Base-by-base conservation (phyloP, 2,888 invertebrate genomes). In the Thereva nobilitata region DNA sequence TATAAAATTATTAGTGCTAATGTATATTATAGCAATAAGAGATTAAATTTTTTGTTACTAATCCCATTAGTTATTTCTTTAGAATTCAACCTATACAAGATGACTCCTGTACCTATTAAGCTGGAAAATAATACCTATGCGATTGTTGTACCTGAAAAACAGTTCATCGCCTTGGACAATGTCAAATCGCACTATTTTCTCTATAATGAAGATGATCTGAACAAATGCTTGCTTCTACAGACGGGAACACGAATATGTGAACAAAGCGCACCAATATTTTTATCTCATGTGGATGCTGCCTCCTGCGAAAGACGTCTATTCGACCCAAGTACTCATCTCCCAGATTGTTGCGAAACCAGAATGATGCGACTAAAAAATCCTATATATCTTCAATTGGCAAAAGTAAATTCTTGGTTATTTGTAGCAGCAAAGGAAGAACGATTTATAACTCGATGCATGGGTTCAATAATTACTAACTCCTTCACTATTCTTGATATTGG, bases 81-180 rank as follows among this genome's bases (percentile, higher is more conserved):
- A 10, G 41, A 54, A 10, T 54, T 40, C 12, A 54, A 38, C 10
- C n/a, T 41, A 6, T 54, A 54, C 41, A 54, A 54, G 41, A 54
- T 54, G 40, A 54, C 54, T 40, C 38, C 40, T 5, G 10, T 54
- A 12, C 54, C 54, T n/a, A 54, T 4, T 12, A 6, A 40, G 8
- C n/a, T 10, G 2, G 10, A 54, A 3, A 54, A 38, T 5, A 54
- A 40, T 7, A 40, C 7, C 5, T 54, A 7, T 12, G 12, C 54
- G 5, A n/a, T 54, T 7, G 12, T 54, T 7, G 12, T 41, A 10
- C 54, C 41, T 6, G 12, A 54, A 12, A 54, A 54, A 12, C 10
- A 38, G 1, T 40, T 40, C 38, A 54, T 54, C 5, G 8, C 41
- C 38, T 5, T 54, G 7, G 54, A 54, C 2, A n/a, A 5, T 2